A percentile compares a stretch with the other conserved stretches of the same genome.
phyloP scores from a whole-genome alignment of 2,888 invertebrate genomes.

The Platycnemis pennipes region DNA sequence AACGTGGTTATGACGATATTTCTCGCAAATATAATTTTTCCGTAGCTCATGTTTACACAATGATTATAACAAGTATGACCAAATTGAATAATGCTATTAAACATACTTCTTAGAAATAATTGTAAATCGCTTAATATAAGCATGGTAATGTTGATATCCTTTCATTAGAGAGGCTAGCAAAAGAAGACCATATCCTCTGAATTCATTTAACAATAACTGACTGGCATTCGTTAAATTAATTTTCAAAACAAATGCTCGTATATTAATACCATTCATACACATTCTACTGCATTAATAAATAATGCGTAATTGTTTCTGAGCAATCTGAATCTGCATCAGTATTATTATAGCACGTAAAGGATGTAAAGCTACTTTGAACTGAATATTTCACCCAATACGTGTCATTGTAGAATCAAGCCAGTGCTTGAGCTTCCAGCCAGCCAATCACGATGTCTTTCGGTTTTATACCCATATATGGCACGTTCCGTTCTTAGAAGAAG shows the following conservation, averaged over 20 bases:
- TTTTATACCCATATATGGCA: slow-evolving; percentile 92
- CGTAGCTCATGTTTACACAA: neutral
- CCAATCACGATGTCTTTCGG: slow-evolving; percentile 86
- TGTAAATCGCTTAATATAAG: no score
- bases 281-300: neutral
- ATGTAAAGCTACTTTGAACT: slow-evolving; percentile 65
- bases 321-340: neutral
- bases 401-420: slow-evolving; percentile 67
- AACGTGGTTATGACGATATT: neutral
- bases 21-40: neutral
- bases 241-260: neutral
- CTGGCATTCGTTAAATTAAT: neutral
- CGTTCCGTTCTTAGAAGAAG: slow-evolving; percentile 83
- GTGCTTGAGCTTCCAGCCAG: slow-evolving; percentile 75
- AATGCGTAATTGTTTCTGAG: neutral
- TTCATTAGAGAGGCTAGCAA: neutral
- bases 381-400: slow-evolving; percentile 68
- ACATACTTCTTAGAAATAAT: neutral
- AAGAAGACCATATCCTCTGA: neutral
- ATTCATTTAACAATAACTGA: neutral
- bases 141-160: neutral
- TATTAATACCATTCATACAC: neutral
- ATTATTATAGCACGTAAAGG: slow-evolving; percentile 52
- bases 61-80: no score
- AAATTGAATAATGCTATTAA: no score